These are phyloP conservation scores for Megaleporinus macrocephalus DNA, from an alignment of 2,113 vertebrate species.

Conservation along the genomic window DNA sequence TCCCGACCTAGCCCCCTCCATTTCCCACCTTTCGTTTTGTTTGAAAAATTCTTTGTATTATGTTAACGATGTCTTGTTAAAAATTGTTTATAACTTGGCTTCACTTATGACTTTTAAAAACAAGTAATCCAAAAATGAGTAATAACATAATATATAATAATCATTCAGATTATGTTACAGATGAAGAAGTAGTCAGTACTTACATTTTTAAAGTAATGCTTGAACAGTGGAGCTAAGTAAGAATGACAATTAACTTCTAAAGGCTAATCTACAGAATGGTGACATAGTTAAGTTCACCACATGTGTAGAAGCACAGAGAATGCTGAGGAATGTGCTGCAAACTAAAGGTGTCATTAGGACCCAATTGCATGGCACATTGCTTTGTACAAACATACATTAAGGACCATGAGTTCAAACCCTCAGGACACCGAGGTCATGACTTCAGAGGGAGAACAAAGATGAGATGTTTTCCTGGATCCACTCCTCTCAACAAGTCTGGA, in stretches of 20 bases:
- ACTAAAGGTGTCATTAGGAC: slow-evolving; percentile 37
- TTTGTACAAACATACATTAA: slow-evolving; percentile 58
- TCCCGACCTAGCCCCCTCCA: too few species aligned
- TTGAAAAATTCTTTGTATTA: too few species aligned
- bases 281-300: neutral
- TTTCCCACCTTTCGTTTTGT: too few species aligned
- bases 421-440: slow-evolving; percentile 42
- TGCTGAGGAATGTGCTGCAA: slow-evolving; percentile 36
- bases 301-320: slow-evolving; percentile 4
- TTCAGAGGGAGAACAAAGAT: slow-evolving; percentile 56
- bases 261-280: neutral
- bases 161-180: too few species aligned
- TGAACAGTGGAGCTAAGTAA: too few species aligned
- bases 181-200: too few species aligned
- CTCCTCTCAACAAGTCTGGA: neutral
- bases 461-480: slow-evolving; percentile 49
- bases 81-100: too few species aligned
- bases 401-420: slow-evolving; percentile 38
- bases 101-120: too few species aligned
- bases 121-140: too few species aligned
- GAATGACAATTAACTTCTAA: neutral
- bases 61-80: too few species aligned
- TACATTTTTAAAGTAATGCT: too few species aligned
- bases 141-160: too few species aligned
- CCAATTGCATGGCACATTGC: slow-evolving; percentile 49